Evolutionary conservation across 2,888 invertebrate genomes (phyloP), one percentile per base, ranked within the genome.

Genomic region (Hemistola chrysoprasaria): DNA sequence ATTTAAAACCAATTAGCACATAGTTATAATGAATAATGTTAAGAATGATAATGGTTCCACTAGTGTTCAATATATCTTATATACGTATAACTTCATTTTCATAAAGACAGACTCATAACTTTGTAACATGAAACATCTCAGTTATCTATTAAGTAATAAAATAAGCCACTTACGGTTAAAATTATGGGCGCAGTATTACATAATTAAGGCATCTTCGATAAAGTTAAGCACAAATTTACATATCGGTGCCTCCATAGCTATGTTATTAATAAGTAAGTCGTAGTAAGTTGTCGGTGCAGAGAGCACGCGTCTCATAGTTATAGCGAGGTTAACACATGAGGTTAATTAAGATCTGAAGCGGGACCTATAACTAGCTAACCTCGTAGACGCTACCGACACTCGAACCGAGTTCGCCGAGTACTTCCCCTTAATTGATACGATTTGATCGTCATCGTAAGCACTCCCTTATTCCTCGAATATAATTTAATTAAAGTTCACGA

Each of bases 341-440:
- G 85, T 86, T 86, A 85, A 87, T 86, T 85, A 85, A 85, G 83
- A 84, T 82, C 79, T 73, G 75, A 74, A 66, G 71, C 75, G 77
- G 62, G 69, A 76, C 74, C 78, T 75, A 71, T 80, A 81, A 82
- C 83, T 77, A 78, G 75, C 70, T 75, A 77, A 72, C 67, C 56
- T 53, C 66, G 38, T 36, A 38, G 35, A 34, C 22, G 67, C 71
- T 61, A 55, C 69, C 72, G 68, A 74, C 77, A 71, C 75, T 71
- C 69, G 34, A 24, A 30, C 38, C 22, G 68, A 76, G 71, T 75
- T 79, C 71, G 66, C 70, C 47, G 72, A 76, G 71, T 71, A 68
- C 76, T 69, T 74, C 73, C 69, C 77, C 80, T 75, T 83, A 84
- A 84, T 84, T 83, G 82, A 81, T 79, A 81, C 76, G 79, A 80